phyloP scores from a whole-genome alignment of 2,113 vertebrate genomes.

The Phylloscopus whistleri region DNA sequence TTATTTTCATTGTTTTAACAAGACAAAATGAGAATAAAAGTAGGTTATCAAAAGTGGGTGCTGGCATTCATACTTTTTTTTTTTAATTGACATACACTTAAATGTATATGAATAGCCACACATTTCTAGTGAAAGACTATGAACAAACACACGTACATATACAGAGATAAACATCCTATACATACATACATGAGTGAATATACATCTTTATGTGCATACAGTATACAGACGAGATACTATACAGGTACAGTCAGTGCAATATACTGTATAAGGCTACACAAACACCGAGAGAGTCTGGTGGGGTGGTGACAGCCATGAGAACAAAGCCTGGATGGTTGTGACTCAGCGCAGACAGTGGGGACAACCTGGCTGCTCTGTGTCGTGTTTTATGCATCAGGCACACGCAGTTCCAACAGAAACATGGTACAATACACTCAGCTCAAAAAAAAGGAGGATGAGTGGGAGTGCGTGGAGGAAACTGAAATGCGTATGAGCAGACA shows the following conservation, averaged over 20 bases:
- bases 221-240: slow-evolving; percentile 57
- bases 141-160: slow-evolving; percentile 32
- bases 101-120: slow-evolving; percentile 43
- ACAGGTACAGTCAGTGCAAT: slow-evolving; percentile 43
- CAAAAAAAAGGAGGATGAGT: neutral
- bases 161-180: slow-evolving; percentile 24
- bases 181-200: slow-evolving; percentile 31
- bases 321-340: neutral
- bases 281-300: slow-evolving; percentile 2
- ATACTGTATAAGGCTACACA: slow-evolving; percentile 39
- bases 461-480: neutral
- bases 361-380: neutral
- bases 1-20: slow-evolving; percentile 61
- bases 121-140: slow-evolving; percentile 32
- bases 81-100: slow-evolving; percentile 22
- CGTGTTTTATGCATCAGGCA: slow-evolving; percentile 3
- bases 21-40: slow-evolving; percentile 59
- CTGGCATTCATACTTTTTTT: slow-evolving; percentile 31
- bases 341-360: neutral
- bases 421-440: neutral
- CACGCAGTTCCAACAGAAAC: neutral
- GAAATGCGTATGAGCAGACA: neutral
- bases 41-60: slow-evolving; percentile 48
- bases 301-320: slow-evolving; percentile 16
- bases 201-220: slow-evolving; percentile 35